phyloP scores from a whole-genome alignment of 2,888 invertebrate species.

The Xestoiulus laeticollis region DNA sequence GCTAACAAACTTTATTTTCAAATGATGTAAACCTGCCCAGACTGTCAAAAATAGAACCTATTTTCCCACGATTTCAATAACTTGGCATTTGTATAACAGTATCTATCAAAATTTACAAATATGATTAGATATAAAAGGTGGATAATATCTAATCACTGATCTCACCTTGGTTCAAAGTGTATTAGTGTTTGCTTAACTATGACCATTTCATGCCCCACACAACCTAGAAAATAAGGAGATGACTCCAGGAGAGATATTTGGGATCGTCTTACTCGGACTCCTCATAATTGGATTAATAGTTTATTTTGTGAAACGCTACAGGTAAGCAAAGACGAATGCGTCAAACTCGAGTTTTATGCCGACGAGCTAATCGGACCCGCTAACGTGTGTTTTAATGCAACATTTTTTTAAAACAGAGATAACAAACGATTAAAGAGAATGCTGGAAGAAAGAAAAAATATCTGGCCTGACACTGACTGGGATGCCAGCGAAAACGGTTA shows the following conservation, averaged over 20 bases:
- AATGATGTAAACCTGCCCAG: not conserved
- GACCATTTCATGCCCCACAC: not conserved
- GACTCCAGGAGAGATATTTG: slow-evolving; percentile 19
- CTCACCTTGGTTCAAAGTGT: not conserved
- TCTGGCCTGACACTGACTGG: not conserved
- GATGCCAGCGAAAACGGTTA: not conserved
- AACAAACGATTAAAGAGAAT: not conserved
- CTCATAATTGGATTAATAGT: not conserved
- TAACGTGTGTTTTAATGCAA: not conserved
- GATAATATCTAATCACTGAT: not conserved
- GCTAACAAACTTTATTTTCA: not conserved
- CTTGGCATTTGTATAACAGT: not conserved
- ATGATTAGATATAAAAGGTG: not conserved
- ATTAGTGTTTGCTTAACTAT: not conserved
- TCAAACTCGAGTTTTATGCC: not conserved
- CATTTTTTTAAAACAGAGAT: not conserved
- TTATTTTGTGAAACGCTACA: slow-evolving; percentile 24
- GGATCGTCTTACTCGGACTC: slow-evolving; percentile 3
- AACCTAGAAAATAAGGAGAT: slow-evolving; percentile 23
- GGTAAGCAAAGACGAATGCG: too few species aligned
- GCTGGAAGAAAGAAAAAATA: not conserved
- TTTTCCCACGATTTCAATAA: slow-evolving; percentile 20
- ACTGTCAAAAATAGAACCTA: not conserved
- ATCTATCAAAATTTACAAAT: not conserved
- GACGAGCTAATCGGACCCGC: not conserved